Conservation (phyloP, 2,113 vertebrate species). For the Recurvirostra avosetta region DNA sequence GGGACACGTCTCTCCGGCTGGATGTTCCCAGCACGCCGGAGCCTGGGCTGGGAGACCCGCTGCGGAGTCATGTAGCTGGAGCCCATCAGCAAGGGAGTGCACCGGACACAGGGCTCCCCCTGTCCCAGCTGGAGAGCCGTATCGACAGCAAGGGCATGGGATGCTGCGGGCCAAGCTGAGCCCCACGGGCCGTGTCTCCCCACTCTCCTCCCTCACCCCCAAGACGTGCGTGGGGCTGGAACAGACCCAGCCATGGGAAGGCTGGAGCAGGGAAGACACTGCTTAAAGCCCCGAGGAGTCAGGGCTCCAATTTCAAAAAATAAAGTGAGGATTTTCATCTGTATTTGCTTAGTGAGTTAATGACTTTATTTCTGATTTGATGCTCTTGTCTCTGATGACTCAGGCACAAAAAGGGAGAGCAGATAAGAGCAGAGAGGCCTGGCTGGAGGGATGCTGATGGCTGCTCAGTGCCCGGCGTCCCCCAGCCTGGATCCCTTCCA, state of each 20-base stretch:
- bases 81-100: not conserved
- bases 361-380: constrained; percentile 30
- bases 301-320: not conserved
- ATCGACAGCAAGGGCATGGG: rapidly evolving
- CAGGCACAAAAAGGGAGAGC: not conserved
- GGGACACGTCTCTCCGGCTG: rapidly evolving
- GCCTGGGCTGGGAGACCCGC: not conserved
- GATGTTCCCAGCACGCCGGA: not conserved
- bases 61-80: not conserved
- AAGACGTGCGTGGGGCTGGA: rapidly evolving
- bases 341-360: not conserved
- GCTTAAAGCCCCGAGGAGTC: not conserved
- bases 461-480: not conserved
- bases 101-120: rapidly evolving
- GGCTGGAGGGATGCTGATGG: not conserved
- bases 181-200: rapidly evolving
- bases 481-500: constrained; percentile 15
- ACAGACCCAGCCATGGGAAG: rapidly evolving
- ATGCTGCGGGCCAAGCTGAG: not conserved
- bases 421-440: constrained; percentile 31
- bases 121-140: rapidly evolving
- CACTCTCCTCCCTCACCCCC: rapidly evolving
- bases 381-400: not conserved
- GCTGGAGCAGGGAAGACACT: not conserved
- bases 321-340: not conserved